Evolutionary conservation across 2,888 invertebrate genomes (phyloP).

Genomic region (Drosophila gaucha): DNA sequence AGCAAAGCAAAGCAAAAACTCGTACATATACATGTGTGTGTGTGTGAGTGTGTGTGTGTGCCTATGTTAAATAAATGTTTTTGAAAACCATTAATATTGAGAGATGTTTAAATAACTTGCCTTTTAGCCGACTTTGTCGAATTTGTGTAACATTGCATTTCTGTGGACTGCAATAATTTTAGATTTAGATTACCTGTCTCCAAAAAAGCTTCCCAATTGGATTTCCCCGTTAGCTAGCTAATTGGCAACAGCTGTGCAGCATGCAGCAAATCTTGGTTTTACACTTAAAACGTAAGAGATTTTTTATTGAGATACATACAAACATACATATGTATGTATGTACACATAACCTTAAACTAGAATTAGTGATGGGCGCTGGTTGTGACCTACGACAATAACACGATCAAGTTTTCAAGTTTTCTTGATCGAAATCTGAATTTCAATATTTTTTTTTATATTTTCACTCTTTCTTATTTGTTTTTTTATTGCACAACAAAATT

Average conservation of each 20-base stretch:
- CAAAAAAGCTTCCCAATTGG: slow-evolving; percentile 12
- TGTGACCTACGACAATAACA: slow-evolving; percentile 24
- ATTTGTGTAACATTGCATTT: slow-evolving; percentile 14
- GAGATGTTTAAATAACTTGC: not conserved
- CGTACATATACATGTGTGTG: not conserved
- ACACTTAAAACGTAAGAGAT: slow-evolving; percentile 20
- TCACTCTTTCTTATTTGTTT: no score
- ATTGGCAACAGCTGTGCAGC: slow-evolving; percentile 23
- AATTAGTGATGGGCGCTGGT: slow-evolving; percentile 1
- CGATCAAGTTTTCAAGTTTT: not conserved
- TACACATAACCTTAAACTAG: slow-evolving; percentile 7
- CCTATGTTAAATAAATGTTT: slow-evolving; percentile 14
- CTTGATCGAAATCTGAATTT: not conserved
- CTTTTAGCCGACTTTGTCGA: slow-evolving; percentile 22
- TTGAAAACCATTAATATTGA: not conserved
- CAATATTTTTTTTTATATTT: not conserved
- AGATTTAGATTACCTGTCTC: slow-evolving; percentile 12
- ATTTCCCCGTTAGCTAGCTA: not conserved
- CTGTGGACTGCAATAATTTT: slow-evolving; percentile 22
- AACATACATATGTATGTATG: not conserved
- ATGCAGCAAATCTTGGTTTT: slow-evolving; percentile 10
- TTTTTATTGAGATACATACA: not conserved
- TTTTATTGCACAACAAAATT: not conserved
- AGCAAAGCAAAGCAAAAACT: slow-evolving; percentile 28
- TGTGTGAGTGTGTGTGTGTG: slow-evolving; percentile 1